Evolutionary conservation across 2,797 vertebrate species (phyloP).

Genomic region (Rhadinocentrus ornatus): DNA sequence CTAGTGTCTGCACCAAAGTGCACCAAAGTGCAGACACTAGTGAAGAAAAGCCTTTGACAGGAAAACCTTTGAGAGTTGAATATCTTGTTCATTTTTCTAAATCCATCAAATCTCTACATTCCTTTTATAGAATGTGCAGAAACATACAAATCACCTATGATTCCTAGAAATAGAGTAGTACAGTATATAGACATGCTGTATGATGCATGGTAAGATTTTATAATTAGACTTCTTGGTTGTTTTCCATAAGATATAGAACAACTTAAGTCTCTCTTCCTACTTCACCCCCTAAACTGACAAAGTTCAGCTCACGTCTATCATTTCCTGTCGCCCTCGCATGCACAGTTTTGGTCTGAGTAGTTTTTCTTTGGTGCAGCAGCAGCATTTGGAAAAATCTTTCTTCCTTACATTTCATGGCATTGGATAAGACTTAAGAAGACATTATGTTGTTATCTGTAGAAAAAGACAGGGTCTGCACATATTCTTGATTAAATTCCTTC

Average conservation of each 20-base stretch:
- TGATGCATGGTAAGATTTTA: not conserved
- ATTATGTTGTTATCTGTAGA: too few relatives aligned
- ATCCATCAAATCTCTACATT: too few relatives aligned
- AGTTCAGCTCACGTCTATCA: conserved; percentile 24
- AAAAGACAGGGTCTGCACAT: too few relatives aligned
- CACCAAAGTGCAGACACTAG: not conserved
- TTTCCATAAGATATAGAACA: not conserved
- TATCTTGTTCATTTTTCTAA: too few relatives aligned
- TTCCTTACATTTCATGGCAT: too few relatives aligned
- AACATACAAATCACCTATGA: not conserved
- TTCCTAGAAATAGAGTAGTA: too few relatives aligned
- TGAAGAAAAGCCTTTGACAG: not conserved
- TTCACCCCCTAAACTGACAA: conserved; percentile 14
- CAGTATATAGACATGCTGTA: too few relatives aligned
- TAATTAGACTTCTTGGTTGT: conserved; percentile 1
- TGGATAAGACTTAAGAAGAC: too few relatives aligned
- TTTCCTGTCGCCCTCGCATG: conserved; percentile 9
- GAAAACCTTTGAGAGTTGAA: not conserved
- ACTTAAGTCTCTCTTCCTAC: not conserved
- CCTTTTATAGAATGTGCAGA: not conserved
- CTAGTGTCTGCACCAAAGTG: too few relatives aligned
- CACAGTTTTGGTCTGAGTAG: not conserved
- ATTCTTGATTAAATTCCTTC: conserved; percentile 2
- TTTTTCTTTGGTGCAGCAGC: conserved; percentile 11
- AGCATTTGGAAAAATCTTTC: conserved; percentile 1